Percentiles rank a stretch among this genome's conserved stretches.
These are phyloP conservation scores for Drosophila multiciliata DNA, from an alignment of 2,888 invertebrate species.

Conservation along the genomic window DNA sequence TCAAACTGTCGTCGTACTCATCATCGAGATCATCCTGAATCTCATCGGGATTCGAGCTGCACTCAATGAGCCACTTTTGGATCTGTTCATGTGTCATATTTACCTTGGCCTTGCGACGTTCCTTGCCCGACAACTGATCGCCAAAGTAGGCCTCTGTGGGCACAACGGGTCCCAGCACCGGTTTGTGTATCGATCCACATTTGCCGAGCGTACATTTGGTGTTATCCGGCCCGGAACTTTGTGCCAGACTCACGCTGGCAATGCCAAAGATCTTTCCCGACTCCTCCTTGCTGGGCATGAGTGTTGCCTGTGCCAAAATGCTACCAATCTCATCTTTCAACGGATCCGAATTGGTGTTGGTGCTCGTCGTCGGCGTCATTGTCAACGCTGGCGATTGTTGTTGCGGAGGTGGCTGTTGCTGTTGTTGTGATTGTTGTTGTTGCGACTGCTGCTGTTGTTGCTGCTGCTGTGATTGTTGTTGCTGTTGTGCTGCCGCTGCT, in stretches of 20 bases:
- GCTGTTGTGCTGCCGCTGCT: constrained; percentile 39
- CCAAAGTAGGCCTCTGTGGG: constrained; percentile 85
- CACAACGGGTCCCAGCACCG: constrained; percentile 84
- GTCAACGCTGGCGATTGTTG: constrained; percentile 30
- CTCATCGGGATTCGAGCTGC: constrained; percentile 86
- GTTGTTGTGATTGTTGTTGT: constrained; percentile 32
- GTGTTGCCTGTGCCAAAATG: constrained; percentile 82
- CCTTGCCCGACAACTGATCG: constrained; percentile 84
- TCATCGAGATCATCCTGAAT: constrained; percentile 85
- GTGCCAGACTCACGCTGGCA: constrained; percentile 85
- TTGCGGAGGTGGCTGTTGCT: constrained; percentile 25
- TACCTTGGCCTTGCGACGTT: constrained; percentile 87
- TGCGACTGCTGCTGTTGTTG: constrained; percentile 13
- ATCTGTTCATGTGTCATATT: constrained; percentile 90
- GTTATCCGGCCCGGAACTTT: constrained; percentile 85
- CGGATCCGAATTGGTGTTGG: constrained; percentile 68
- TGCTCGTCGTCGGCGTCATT: constrained; percentile 15
- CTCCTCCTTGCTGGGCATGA: constrained; percentile 85
- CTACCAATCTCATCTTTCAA: constrained; percentile 83
- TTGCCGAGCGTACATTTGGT: constrained; percentile 85
- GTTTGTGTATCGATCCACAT: constrained; percentile 85
- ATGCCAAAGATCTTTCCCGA: constrained; percentile 85
- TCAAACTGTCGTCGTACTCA: constrained; percentile 83
- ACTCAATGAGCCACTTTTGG: constrained; percentile 88
- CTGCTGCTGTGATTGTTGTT: constrained; percentile 17